Evolutionary conservation across 2,888 invertebrate species (phyloP).

Genomic region (Plagodis pulveraria): DNA sequence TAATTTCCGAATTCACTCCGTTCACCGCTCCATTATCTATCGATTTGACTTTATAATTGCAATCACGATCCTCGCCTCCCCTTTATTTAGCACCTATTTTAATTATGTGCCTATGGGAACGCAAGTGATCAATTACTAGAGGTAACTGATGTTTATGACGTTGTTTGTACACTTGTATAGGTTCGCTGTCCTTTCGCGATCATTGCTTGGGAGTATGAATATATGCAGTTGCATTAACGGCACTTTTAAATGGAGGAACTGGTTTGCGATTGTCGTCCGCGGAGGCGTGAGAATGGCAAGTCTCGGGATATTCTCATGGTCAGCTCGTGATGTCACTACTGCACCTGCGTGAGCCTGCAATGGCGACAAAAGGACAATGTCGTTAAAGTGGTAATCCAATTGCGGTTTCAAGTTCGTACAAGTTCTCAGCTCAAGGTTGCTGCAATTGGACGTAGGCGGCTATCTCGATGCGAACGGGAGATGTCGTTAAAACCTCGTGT

Average conservation of each 20-base stretch:
- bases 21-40: conserved; percentile 43
- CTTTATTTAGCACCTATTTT: conserved; percentile 38
- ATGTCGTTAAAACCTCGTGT: conserved; percentile 33
- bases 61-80: conserved; percentile 49
- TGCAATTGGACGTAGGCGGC: conserved; percentile 36
- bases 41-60: conserved; percentile 62
- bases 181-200: conserved; percentile 17
- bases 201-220: conserved; percentile 44
- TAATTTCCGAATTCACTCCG: conserved; percentile 65
- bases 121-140: conserved; percentile 18
- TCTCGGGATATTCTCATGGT: conserved; percentile 75
- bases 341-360: conserved; percentile 65
- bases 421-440: conserved; percentile 56
- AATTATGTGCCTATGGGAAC: conserved; percentile 7
- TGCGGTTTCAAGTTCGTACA: conserved; percentile 72
- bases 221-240: conserved; percentile 69
- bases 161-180: conserved; percentile 10
- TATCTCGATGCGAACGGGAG: conserved; percentile 26
- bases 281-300: conserved; percentile 81
- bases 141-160: conserved; percentile 12
- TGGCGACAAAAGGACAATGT: conserved; percentile 70
- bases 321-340: conserved; percentile 67
- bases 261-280: conserved; percentile 71
- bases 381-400: conserved; percentile 69
- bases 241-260: conserved; percentile 72